Evolutionary conservation across 2,888 invertebrate species (phyloP).

Genomic region (Incurvaria masculella): DNA sequence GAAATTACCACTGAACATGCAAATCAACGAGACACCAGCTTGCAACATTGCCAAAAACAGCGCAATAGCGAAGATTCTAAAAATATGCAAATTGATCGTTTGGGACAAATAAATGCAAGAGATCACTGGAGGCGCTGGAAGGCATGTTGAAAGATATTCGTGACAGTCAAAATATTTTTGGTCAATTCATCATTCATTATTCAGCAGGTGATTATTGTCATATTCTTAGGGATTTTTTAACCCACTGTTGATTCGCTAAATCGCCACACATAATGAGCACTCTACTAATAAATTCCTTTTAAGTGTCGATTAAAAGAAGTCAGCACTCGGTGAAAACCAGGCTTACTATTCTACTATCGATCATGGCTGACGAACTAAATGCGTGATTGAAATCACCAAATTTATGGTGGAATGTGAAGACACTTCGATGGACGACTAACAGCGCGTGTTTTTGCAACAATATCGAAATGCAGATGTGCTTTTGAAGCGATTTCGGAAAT

Average conservation of each 20-base stretch:
- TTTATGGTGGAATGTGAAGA: conserved; percentile 19
- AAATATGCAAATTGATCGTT: conserved; percentile 16
- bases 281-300: too few relatives aligned
- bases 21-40: conserved; percentile 17
- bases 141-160: conserved; percentile 19
- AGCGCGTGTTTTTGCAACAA: conserved; percentile 12
- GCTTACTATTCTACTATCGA: too few relatives aligned
- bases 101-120: conserved; percentile 22
- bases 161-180: conserved; percentile 17
- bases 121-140: conserved; percentile 17
- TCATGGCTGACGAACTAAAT: conserved; percentile 11
- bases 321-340: too few relatives aligned
- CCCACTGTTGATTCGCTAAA: conserved; percentile 19
- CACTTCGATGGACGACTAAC: conserved; percentile 19
- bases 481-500: conserved; percentile 18
- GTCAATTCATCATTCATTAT: conserved; percentile 20
- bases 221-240: conserved; percentile 20
- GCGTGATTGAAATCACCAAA: conserved; percentile 20
- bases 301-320: too few relatives aligned
- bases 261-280: too few relatives aligned
- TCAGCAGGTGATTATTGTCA: conserved; percentile 23
- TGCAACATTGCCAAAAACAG: conserved; percentile 19
- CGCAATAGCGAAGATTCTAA: conserved; percentile 16
- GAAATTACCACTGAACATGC: conserved; percentile 22
- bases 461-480: conserved; percentile 18